Base-by-base conservation (phyloP, 1,140 invertebrate genomes). In the Musca domestica region DNA sequence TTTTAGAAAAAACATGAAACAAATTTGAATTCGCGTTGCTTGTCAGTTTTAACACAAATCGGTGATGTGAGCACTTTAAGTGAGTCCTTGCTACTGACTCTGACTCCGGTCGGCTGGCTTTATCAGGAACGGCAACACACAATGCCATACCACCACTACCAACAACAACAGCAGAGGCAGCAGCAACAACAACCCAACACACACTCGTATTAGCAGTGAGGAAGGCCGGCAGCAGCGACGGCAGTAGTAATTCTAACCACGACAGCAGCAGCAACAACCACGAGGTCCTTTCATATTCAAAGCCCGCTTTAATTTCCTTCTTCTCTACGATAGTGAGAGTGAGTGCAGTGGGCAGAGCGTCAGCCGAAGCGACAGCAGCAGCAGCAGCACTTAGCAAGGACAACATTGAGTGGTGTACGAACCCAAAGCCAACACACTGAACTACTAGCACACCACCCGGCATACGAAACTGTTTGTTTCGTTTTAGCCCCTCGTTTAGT, bases 31-130 rank as follows among this genome's bases (percentile, higher is more conserved):
- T 51, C 48, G 20, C 17, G 20, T 51, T 51, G 17, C 20, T 51
- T 20, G 20, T 51, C 9, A 19, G 20, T 22, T 9, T 20, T 12
- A n/a, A 51, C 48, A 51, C 48, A 51, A 19, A 19, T 20, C 20
- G 48, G 27, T 34, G 54, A 58, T 34, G 56, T 61, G 56, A 61
- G 27, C 56, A 34, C 27, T 61, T 61, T 61, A 61, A 61, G 27
- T 19, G 27, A 61, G 30, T 61, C 56, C 56, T 61, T 61, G 56
- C 56, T 61, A 61, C 56, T 61, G 56, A 61, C 56, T 61, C 56
- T 41, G 56, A 61, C 56, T 61, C 56, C 56, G 56, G 17, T 34
- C n/a, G 17, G 30, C 56, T 61, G 27, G 41, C 41, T 20, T 61
- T 41, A 61, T 34, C 56, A 41, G 34, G 12, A 41, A 61, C 56